These are phyloP conservation scores for Nycticorax nycticorax DNA, from an alignment of 2,113 vertebrate species.

Conservation along the genomic window DNA sequence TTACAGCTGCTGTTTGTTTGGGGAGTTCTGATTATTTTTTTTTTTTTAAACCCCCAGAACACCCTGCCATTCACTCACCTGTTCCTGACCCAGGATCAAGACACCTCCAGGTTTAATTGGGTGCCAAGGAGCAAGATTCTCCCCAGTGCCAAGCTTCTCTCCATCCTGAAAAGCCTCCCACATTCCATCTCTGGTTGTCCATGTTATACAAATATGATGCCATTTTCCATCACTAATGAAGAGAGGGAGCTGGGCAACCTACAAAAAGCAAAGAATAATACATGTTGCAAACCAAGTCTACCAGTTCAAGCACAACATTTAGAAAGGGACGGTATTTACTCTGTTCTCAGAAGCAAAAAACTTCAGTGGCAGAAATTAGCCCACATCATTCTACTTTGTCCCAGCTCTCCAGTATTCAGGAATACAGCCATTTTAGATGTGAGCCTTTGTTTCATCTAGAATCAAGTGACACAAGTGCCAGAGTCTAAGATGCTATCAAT, in stretches of 20 bases:
- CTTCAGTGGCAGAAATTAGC: background rate
- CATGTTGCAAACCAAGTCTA: background rate
- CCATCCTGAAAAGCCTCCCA: slow-evolving; percentile 99
- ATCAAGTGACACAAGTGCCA: background rate
- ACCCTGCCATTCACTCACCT: slow-evolving; percentile 79
- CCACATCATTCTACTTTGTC: background rate
- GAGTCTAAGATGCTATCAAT: background rate
- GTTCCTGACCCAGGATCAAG: slow-evolving; percentile 96
- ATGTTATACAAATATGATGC: slow-evolving; percentile 98
- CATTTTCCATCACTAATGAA: slow-evolving; percentile 94
- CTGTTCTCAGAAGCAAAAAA: background rate
- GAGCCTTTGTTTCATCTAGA: background rate
- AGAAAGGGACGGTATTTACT: background rate
- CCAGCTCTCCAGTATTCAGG: background rate
- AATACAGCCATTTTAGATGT: background rate
- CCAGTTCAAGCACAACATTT: background rate
- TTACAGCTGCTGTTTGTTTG: background rate
- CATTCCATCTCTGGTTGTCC: slow-evolving; percentile 96
- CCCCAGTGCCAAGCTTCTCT: slow-evolving; percentile 92
- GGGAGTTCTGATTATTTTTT: background rate
- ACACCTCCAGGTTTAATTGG: slow-evolving; percentile 97
- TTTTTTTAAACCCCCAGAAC: background rate
- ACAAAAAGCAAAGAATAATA: background rate
- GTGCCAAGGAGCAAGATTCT: slow-evolving; percentile 98
- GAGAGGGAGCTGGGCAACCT: slow-evolving; percentile 95